phyloP scores from a whole-genome alignment of 2,113 vertebrate species.

The Choloepus hoffmanni region DNA sequence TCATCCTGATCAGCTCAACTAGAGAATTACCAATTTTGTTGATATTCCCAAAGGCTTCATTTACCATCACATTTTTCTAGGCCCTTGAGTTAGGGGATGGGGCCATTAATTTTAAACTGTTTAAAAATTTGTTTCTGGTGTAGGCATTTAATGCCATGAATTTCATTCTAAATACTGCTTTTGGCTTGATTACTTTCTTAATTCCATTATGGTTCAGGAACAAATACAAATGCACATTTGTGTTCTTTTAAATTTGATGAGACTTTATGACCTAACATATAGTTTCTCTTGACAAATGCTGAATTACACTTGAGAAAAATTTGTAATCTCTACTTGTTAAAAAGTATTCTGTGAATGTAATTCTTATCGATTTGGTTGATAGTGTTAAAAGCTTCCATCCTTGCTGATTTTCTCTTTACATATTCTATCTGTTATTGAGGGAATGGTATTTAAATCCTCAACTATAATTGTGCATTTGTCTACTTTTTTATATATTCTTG shows the following conservation, averaged over 20 bases:
- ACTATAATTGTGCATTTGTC: not conserved
- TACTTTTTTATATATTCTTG: not conserved
- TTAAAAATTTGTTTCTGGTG: too few relatives aligned
- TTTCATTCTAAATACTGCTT: too few relatives aligned
- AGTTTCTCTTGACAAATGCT: not conserved
- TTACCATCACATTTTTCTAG: too few relatives aligned
- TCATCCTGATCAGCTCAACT: too few relatives aligned
- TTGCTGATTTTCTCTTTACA: not conserved
- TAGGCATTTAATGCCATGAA: too few relatives aligned
- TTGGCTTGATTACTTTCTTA: too few relatives aligned
- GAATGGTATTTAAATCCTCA: not conserved
- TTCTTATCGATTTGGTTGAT: not conserved
- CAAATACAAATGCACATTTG: too few relatives aligned
- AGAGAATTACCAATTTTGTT: too few relatives aligned
- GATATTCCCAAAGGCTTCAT: too few relatives aligned
- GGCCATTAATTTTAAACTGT: too few relatives aligned
- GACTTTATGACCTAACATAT: not conserved
- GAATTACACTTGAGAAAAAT: not conserved
- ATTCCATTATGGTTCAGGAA: too few relatives aligned
- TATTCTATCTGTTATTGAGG: not conserved
- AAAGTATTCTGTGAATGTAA: not conserved
- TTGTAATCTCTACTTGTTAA: not conserved
- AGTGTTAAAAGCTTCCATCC: not conserved
- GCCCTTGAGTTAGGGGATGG: too few relatives aligned
- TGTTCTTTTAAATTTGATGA: not conserved